Evolutionary conservation across 37 sponge, comb jelly and placozoan genomes (phyloP).

Genomic region (Dysidea cf. avara): DNA sequence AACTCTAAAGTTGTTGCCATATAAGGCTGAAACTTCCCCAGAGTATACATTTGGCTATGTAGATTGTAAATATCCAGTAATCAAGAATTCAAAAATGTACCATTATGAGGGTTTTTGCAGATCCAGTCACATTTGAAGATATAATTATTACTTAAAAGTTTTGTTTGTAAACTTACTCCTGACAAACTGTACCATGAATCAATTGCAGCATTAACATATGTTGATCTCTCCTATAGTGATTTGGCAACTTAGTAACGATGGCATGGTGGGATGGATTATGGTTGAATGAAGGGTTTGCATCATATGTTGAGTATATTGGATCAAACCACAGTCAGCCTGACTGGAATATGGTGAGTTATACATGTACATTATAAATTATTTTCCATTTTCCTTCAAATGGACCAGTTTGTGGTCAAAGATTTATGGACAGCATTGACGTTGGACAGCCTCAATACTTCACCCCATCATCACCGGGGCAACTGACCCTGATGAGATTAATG

Average conservation of each 20-base stretch:
- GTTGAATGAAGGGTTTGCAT: slow-evolving; percentile 98
- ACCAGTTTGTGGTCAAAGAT: slow-evolving; percentile 53
- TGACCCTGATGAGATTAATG: slow-evolving; percentile 79
- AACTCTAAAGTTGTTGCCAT: too few species aligned
- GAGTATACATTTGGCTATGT: too few species aligned
- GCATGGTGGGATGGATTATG: slow-evolving; percentile 99
- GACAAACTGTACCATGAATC: too few species aligned
- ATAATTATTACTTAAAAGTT: too few species aligned
- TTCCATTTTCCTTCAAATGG: slow-evolving; percentile 44
- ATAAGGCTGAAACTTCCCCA: too few species aligned
- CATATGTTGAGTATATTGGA: slow-evolving; percentile 87
- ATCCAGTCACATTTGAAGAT: too few species aligned
- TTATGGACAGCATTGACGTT: slow-evolving; percentile 6
- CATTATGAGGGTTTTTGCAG: too few species aligned
- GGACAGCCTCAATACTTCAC: slow-evolving; percentile 65
- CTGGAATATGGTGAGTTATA: slow-evolving; percentile 66
- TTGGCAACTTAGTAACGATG: slow-evolving; percentile 99
- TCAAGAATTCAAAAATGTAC: too few species aligned
- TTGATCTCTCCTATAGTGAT: slow-evolving; percentile 86
- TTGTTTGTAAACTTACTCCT: too few species aligned
- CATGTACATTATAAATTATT: not conserved
- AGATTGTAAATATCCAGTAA: too few species aligned
- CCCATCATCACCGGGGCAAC: slow-evolving; percentile 64
- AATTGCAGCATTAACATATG: too few species aligned
- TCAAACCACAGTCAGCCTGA: slow-evolving; percentile 50